Percentiles rank a stretch among this genome's conserved stretches.
Evolutionary conservation across 2,888 invertebrate species (phyloP).

Genomic region (Papilio elwesi): DNA sequence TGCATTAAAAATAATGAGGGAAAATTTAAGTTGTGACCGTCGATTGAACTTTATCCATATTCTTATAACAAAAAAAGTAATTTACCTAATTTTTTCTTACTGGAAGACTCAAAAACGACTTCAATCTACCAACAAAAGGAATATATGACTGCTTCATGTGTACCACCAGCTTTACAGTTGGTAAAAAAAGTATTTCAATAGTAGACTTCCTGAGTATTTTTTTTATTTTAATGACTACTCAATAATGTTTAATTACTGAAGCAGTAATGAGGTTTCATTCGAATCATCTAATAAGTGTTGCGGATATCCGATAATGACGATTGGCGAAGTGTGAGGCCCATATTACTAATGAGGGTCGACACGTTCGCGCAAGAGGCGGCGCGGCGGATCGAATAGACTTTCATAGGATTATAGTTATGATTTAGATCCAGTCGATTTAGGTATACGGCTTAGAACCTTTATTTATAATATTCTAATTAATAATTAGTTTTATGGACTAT

Average conservation of each 20-base stretch:
- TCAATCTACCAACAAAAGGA: background rate
- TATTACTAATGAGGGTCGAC: constrained; percentile 66
- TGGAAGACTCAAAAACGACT: too few species aligned
- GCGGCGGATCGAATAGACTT: constrained; percentile 32
- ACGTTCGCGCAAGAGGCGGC: constrained; percentile 51
- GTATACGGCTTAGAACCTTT: constrained; percentile 43
- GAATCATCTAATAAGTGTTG: constrained; percentile 39
- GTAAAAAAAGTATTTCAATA: constrained; percentile 13
- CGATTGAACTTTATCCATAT: too few species aligned
- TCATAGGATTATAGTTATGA: constrained; percentile 46
- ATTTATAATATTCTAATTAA: too few species aligned
- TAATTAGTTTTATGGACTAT: too few species aligned
- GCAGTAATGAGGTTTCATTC: constrained; percentile 38
- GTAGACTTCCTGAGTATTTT: constrained; percentile 4
- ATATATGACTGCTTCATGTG: constrained; percentile 6
- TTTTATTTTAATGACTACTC: constrained; percentile 40
- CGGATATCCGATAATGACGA: constrained; percentile 48
- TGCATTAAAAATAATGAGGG: too few species aligned
- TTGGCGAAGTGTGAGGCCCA: constrained; percentile 52
- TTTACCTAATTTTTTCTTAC: too few species aligned
- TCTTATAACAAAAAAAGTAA: too few species aligned
- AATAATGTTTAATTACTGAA: constrained; percentile 40
- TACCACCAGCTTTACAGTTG: constrained; percentile 14
- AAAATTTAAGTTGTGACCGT: too few species aligned
- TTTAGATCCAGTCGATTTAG: constrained; percentile 45